Evolutionary conservation across 2,113 vertebrate genomes (phyloP).

Genomic region (Amphiprion percula): DNA sequence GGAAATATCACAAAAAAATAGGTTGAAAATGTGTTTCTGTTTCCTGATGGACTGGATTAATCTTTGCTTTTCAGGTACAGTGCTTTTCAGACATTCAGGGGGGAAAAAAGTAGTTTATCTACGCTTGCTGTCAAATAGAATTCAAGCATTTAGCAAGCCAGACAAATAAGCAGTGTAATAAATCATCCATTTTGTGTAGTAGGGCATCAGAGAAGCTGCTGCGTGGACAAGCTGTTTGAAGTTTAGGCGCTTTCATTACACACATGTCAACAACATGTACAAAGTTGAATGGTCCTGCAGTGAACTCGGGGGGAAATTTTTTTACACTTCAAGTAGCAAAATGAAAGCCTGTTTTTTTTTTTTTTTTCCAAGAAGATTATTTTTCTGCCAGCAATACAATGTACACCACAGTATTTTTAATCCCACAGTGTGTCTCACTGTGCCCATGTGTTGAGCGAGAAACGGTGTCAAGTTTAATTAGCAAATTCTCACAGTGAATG

Average conservation of each 20-base stretch:
- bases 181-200: conserved; percentile 71
- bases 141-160: conserved; percentile 72
- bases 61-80: conserved; percentile 76
- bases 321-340: conserved; percentile 60
- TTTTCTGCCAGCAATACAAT: conserved; percentile 64
- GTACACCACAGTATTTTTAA: conserved; percentile 58
- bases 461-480: conserved; percentile 83
- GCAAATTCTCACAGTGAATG: conserved; percentile 77
- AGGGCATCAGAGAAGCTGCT: conserved; percentile 50
- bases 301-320: conserved; percentile 57
- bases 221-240: conserved; percentile 68
- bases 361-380: conserved; percentile 67
- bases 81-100: conserved; percentile 63
- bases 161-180: conserved; percentile 78
- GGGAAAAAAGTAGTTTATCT: conserved; percentile 67
- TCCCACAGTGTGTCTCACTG: conserved; percentile 46
- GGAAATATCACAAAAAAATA: too few relatives aligned
- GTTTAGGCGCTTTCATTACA: conserved; percentile 79
- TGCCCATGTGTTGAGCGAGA: conserved; percentile 71
- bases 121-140: conserved; percentile 69
- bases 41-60: conserved; percentile 75
- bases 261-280: conserved; percentile 77
- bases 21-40: conserved; percentile 39
- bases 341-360: conserved; percentile 51
- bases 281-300: conserved; percentile 72